Percentiles rank a stretch among this genome's conserved stretches.
These are phyloP conservation scores for Rhinoptilus africanus DNA, from an alignment of 2,113 vertebrate genomes.

Conservation along the genomic window DNA sequence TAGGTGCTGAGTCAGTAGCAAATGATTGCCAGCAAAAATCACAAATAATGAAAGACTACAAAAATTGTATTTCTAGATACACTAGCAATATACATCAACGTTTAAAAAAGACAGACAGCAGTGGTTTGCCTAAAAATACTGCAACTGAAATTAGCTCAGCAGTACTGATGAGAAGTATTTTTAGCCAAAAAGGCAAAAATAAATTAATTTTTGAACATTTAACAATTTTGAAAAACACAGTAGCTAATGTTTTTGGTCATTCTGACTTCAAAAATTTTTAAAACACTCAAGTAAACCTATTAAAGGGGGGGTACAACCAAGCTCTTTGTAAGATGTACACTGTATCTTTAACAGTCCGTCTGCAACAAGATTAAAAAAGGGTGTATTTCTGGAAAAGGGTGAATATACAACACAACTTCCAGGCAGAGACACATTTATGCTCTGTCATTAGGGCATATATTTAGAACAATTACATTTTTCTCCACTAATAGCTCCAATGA, in stretches of 20 bases:
- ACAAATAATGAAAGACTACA: background rate
- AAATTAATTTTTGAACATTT: background rate
- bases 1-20: background rate
- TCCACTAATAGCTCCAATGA: constrained; percentile 21
- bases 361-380: background rate
- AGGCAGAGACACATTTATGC: constrained; percentile 26
- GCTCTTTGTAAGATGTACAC: background rate
- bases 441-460: background rate
- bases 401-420: constrained; percentile 7
- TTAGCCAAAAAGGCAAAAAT: background rate
- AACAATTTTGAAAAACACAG: background rate
- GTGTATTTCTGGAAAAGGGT: constrained; percentile 29
- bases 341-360: constrained; percentile 44
- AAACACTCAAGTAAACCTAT: background rate
- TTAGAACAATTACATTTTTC: constrained; percentile 31
- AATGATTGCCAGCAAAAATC: background rate
- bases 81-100: background rate
- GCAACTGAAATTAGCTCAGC: constrained; percentile 26
- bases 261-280: background rate
- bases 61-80: background rate
- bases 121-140: constrained; percentile 11
- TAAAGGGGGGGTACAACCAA: background rate
- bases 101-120: background rate
- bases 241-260: background rate
- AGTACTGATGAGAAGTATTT: background rate